Base-by-base conservation (phyloP, 2,113 vertebrate species). In the Chaetops frenatus region DNA sequence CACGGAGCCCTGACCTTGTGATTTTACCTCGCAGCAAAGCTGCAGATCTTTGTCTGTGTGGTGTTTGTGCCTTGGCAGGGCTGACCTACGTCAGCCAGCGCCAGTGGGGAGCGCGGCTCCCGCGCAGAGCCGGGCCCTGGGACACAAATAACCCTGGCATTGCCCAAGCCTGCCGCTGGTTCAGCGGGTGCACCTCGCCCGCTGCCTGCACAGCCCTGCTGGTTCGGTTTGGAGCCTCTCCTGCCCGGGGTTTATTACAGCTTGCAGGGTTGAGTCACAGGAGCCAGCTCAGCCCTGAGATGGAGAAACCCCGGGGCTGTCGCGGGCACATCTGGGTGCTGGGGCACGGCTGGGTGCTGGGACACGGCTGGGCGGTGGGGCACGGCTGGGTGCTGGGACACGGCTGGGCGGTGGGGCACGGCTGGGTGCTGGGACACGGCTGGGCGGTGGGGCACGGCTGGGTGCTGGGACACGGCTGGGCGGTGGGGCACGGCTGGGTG, bases 301-400 rank as follows among this genome's bases (percentile, higher is more conserved):
- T 4, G 9, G 28, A 53, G 54, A 53, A 74, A 62, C 14, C 85
- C 61, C 0, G 7, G 50, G 90, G 74, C 66, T 42, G 6, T n/a
- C 0, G 9, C 81, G 14, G 7, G 4, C 21, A 42, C 2, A 1
- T 4, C 7, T 20, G 12, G 40, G 6, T 22, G 14, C 1, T 45
- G 48, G 15, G 35, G 14, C 42, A 42, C 15, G 3, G 1, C 4
- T 15, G 5, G 29, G 8, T 45, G 31, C 2, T 57, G 27, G 12
- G 9, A 1, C 14, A 31, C 27, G 21, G 5, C 38, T 47, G 58
- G 57, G 3, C 25, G 15, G 4, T 45, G 57, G 57, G 35, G 12
- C n/a, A 48, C 20, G 7, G 22, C 47, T 24, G 47, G 47, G 38
- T 36, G 21, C 15, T 45, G 60, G 28, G 11, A 45, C 15, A 40